Evolutionary conservation across 1,140 invertebrate species (phyloP).

Genomic region (Atta texana): DNA sequence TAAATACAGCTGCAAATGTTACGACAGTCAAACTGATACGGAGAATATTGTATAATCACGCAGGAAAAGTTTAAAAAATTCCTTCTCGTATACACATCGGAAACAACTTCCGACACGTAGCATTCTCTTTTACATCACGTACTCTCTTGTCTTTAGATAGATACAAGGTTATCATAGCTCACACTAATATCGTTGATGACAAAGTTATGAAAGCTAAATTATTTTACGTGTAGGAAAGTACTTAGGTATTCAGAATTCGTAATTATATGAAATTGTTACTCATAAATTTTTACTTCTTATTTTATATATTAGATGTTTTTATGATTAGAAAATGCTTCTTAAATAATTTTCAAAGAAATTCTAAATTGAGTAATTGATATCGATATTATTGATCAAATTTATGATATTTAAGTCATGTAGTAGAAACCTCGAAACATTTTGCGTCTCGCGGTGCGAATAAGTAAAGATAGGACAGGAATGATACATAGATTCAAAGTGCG

Average conservation of each 20-base stretch:
- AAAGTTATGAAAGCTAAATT: conserved; percentile 68
- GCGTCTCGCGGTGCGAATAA: conserved; percentile 16
- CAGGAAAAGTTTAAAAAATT: conserved; percentile 77
- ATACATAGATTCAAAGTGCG: conserved; percentile 34
- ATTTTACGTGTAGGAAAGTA: conserved; percentile 19
- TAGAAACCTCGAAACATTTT: background rate
- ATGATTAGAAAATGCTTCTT: background rate
- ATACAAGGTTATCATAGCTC: conserved; percentile 80
- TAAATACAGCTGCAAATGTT: background rate
- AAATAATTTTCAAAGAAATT: background rate
- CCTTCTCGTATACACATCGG: conserved; percentile 71
- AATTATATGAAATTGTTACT: background rate
- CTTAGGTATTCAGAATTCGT: background rate
- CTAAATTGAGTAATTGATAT: background rate
- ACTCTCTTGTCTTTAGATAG: conserved; percentile 79
- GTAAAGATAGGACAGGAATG: background rate
- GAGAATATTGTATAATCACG: background rate
- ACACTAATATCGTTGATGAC: conserved; percentile 75
- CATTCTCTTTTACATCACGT: conserved; percentile 85
- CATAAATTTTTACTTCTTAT: conserved; percentile 1
- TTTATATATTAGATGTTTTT: background rate
- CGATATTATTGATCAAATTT: background rate
- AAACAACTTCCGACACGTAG: conserved; percentile 82
- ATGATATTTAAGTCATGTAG: background rate
- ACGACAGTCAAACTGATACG: background rate